These are phyloP conservation scores for Lagocephalus sceleratus DNA, from an alignment of 2,797 vertebrate species.

Conservation along the genomic window DNA sequence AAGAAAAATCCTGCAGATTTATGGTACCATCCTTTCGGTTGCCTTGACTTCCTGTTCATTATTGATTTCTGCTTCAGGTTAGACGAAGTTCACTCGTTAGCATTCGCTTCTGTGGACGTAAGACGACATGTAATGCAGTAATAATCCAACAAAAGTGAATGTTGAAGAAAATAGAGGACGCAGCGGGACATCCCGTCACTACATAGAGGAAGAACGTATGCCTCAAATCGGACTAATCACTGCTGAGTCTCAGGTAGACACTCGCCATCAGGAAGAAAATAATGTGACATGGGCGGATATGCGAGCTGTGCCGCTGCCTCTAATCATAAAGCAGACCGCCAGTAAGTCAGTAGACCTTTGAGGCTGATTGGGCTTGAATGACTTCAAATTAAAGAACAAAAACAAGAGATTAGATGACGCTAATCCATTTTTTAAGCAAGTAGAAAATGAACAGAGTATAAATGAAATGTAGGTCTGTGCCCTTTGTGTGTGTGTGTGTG, in stretches of 20 bases:
- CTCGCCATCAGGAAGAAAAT: not conserved
- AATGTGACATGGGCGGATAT: not conserved
- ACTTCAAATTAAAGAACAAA: not conserved
- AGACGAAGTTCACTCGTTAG: not conserved
- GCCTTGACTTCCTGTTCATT: constrained; percentile 5
- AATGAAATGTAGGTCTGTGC: constrained; percentile 38
- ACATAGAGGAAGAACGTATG: not conserved
- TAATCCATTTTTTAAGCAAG: constrained; percentile 2
- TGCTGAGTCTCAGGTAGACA: not conserved
- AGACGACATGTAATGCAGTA: too few species aligned
- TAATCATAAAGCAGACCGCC: not conserved
- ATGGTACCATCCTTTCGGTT: too few species aligned
- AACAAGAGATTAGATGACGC: not conserved
- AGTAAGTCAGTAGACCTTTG: not conserved
- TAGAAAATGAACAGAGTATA: constrained; percentile 6
- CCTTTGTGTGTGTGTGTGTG: constrained; percentile 1
- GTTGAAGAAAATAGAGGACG: not conserved
- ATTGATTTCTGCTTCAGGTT: not conserved
- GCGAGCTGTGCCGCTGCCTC: not conserved
- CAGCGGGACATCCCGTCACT: not conserved
- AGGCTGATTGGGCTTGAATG: not conserved
- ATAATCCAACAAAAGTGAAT: not conserved
- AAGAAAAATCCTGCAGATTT: not conserved
- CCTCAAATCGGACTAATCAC: not conserved
- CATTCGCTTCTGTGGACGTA: too few species aligned